Base-by-base conservation (phyloP, 1,140 invertebrate species). In the Leguminivora glycinivorella region DNA sequence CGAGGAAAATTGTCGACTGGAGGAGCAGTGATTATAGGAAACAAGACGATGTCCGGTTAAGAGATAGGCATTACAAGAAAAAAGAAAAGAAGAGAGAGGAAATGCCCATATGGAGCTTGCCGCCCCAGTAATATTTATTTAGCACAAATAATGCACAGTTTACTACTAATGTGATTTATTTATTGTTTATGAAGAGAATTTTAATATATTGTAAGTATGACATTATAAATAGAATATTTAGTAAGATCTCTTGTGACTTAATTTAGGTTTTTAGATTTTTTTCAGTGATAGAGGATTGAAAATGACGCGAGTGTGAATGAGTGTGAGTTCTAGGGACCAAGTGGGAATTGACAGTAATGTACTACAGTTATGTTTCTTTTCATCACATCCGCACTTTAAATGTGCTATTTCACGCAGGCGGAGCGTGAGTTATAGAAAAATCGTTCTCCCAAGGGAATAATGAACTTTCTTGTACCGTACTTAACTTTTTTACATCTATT, bases 51-150 rank as follows among this genome's bases (percentile, higher is more conserved):
- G 83, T 85, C 22, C 84, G 83, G 78, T 70, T 86, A 24, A 81
- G 84, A 72, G 89, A 89, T 56, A 79, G 76, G 68, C 87, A 87
- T 68, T 77, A 80, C 70, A 89, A 80, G 72, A 93, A 83, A 74
- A 91, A 83, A 70, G 92, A 86, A 69, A 88, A 81, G 71, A 89
- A 87, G 70, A 85, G 78, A 67, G 91, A 91, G 29, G 92, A 93
- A 22, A 85, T 91, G 38, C 92, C 92, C 9, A 70, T 88, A 19
- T 90, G 87, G 89, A 88, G 75, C 29, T 82, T 89, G 75, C 86
- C 88, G 1, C 82, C 81, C 1, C 86, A 89, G 74, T 86, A 72
- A 77, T 66, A 56, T 67, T 72, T 68, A 40, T 22, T 72, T 70
- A 40, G 70, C 67, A 70, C 73, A 76, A 70, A 72, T 22, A 63